Evolutionary conservation across 2,888 invertebrate genomes (phyloP), one percentile per base, ranked within the genome.

Genomic region (Andrena bicolor): DNA sequence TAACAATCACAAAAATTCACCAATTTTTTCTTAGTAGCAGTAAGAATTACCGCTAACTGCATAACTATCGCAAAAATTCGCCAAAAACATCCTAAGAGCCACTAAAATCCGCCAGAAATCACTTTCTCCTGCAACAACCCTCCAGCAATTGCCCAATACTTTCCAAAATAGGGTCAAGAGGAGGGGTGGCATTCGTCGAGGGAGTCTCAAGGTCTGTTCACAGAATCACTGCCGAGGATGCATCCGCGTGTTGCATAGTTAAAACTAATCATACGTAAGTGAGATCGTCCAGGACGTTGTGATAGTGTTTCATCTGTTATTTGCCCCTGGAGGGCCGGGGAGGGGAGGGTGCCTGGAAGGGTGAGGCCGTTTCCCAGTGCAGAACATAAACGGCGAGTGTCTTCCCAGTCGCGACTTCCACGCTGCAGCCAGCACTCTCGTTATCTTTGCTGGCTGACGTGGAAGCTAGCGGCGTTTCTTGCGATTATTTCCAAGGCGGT

Each of bases 181-280:
- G 20, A 61, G 13, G 30, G 10, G 26, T 26, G 48, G 2, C n/a
- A 28, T 13, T 23, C n/a, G 23, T 32, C 49, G 26, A n/a, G 20
- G n/a, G 65, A 49, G 58, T 65, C 49, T 23, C 48, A 51, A 26
- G 48, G n/a, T 56, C 48, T 23, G 16, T 71, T 30, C 26, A 0
- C 16, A 23, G 63, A 72, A 64, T 77, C 35, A 32, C 49, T 28
- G 64, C 26, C 49, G 23, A 26, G 26, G 51, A n/a, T 51, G 6
- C n/a, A 23, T 41, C 35, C 65, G 64, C 35, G 48, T 60, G 53
- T 13, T 72, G 74, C 72, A 75, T 80, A 76, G 61, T 84, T 84
- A 80, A 75, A 83, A 80, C 65, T 83, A 83, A 83, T 84, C 80
- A 60, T 64, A 20, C 64, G 65, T 61, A 72, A 78, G 75, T 41